phyloP scores from a whole-genome alignment of 2,888 invertebrate genomes.

The Dermolepida albohirtum region DNA sequence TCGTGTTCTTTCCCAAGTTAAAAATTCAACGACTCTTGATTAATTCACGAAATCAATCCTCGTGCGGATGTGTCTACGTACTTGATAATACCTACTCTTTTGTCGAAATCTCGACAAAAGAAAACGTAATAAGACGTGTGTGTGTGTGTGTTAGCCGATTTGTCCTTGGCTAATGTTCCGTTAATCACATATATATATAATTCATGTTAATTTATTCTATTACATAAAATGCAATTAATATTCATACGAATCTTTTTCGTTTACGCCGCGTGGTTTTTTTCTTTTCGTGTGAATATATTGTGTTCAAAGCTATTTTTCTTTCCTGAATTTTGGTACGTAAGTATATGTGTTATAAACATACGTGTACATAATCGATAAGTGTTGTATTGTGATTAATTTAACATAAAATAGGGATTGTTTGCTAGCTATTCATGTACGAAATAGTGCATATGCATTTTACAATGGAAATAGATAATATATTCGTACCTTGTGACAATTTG shows the following conservation, averaged over 20 bases:
- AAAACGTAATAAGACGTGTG: neutral
- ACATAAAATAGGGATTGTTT: neutral
- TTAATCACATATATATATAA: conserved; percentile 35
- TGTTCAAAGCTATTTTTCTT: neutral
- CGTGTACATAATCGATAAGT: conserved; percentile 4
- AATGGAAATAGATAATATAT: no score
- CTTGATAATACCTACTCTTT: neutral
- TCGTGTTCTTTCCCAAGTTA: conserved; percentile 39
- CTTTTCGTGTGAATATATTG: neutral
- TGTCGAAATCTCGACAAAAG: conserved; percentile 1
- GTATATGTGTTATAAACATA: conserved; percentile 3
- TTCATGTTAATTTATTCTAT: conserved; percentile 39
- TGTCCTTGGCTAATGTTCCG: conserved; percentile 34
- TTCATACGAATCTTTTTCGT: conserved; percentile 37
- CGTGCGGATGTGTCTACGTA: no score
- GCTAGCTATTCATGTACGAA: no score
- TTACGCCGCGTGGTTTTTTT: conserved; percentile 4
- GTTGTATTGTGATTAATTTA: neutral
- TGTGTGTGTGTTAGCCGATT: conserved; percentile 13
- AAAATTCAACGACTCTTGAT: conserved; percentile 40
- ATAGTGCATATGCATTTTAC: no score
- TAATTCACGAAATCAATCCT: conserved; percentile 39
- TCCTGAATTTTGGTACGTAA: neutral
- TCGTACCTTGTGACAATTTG: no score
- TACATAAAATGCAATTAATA: conserved; percentile 39